A percentile compares a stretch with the other conserved stretches of the same genome.
Evolutionary conservation across 1,140 invertebrate genomes (phyloP).

Genomic region (Triops longicaudatus): DNA sequence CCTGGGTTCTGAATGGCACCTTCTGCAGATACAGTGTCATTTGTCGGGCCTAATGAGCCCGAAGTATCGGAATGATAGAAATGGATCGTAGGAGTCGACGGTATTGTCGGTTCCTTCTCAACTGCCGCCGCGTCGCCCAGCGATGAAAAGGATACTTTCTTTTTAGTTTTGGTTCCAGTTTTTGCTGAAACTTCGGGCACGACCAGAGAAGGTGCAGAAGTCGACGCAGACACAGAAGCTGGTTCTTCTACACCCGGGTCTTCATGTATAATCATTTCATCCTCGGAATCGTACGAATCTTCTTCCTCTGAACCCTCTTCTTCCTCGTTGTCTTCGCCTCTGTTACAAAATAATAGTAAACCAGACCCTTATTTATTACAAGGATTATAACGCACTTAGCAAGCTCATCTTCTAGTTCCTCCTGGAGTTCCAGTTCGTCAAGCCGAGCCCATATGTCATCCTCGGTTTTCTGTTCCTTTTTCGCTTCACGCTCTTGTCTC

Average conservation of each 20-base stretch:
- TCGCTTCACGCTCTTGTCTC: slow-evolving; percentile 34
- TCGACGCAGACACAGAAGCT: neutral
- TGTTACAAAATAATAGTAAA: neutral
- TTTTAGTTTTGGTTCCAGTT: neutral
- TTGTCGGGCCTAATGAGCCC: neutral
- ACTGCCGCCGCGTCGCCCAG: neutral
- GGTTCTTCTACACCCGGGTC: slow-evolving; percentile 3
- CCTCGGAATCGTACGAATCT: slow-evolving; percentile 17
- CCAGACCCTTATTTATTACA: neutral
- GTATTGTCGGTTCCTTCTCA: neutral
- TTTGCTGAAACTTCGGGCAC: neutral
- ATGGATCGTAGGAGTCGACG: neutral
- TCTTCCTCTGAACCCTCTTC: slow-evolving; percentile 1
- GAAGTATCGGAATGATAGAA: neutral
- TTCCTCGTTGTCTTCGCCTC: neutral
- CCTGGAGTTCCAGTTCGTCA: slow-evolving; percentile 47
- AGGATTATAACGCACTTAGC: neutral
- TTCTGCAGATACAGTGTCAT: neutral
- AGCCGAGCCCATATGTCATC: slow-evolving; percentile 44
- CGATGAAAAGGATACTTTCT: neutral
- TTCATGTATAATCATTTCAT: slow-evolving; percentile 8
- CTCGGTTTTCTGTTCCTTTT: slow-evolving; percentile 38
- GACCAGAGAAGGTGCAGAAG: neutral
- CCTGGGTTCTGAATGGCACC: neutral
- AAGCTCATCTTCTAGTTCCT: slow-evolving; percentile 40